Conservation (phyloP, 2,888 invertebrate genomes). For the Perithous albicinctus region DNA sequence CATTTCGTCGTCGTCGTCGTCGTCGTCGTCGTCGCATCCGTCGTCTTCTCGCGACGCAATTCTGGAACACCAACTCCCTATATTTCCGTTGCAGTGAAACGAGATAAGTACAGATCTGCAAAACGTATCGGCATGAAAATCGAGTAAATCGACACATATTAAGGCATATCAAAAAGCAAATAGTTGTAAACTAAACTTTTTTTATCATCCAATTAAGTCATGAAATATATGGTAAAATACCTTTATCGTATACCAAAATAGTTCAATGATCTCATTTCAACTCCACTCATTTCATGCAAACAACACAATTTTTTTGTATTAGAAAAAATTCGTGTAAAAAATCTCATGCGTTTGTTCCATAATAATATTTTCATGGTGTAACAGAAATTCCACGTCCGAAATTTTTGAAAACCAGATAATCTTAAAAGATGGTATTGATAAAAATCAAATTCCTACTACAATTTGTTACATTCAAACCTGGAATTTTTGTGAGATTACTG, state of each 20-base stretch:
- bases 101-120: neutral
- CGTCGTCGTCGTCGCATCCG: neutral
- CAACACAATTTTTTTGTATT: too few relatives aligned
- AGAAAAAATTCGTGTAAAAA: too few relatives aligned
- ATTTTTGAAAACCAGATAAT: neutral
- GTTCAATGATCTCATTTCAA: too few relatives aligned
- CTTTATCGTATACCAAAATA: neutral
- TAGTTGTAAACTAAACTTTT: neutral
- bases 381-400: too few relatives aligned
- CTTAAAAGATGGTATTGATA: too few relatives aligned
- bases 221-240: neutral
- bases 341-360: too few relatives aligned
- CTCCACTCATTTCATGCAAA: too few relatives aligned
- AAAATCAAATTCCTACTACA: too few relatives aligned
- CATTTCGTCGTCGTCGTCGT: slow-evolving; percentile 43
- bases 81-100: neutral
- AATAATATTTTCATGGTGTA: too few relatives aligned
- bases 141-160: neutral
- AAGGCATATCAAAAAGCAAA: neutral
- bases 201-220: neutral
- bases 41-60: slow-evolving; percentile 46
- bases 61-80: neutral
- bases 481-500: too few relatives aligned
- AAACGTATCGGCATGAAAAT: neutral
- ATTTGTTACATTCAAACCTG: too few relatives aligned